Evolutionary conservation across 2,888 invertebrate genomes (phyloP).

Genomic region (Drosophila anomalata): DNA sequence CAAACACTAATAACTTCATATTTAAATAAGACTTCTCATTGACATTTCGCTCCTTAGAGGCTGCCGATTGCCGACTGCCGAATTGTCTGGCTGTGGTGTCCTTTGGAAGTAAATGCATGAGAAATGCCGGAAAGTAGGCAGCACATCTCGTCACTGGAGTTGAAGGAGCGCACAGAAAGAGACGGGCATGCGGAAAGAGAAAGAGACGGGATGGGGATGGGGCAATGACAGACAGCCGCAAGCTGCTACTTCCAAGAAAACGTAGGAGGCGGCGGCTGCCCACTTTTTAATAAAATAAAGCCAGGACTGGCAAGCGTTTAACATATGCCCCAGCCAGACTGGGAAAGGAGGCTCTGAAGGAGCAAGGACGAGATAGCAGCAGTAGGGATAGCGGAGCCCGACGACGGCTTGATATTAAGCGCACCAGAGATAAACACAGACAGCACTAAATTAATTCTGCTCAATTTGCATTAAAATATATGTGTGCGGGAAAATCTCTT

Average conservation of each 20-base stretch:
- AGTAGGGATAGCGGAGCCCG: conserved; percentile 14
- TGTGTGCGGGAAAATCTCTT: conserved; percentile 31
- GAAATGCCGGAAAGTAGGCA: conserved; percentile 65
- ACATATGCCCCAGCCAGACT: conserved; percentile 62
- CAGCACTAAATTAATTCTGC: conserved; percentile 80
- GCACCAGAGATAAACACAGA: conserved; percentile 76
- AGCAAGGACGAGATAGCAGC: conserved; percentile 1
- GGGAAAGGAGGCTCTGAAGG: conserved; percentile 3
- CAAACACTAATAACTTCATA: neutral
- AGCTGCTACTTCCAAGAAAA: conserved; percentile 39
- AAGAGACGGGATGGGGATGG: conserved; percentile 19
- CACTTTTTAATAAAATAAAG: conserved; percentile 54
- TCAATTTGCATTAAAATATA: conserved; percentile 79
- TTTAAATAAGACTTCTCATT: neutral
- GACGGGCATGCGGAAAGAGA: neutral
- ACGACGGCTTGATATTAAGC: conserved; percentile 65
- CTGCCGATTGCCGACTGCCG: conserved; percentile 13
- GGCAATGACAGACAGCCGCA: conserved; percentile 48
- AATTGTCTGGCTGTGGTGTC: conserved; percentile 26
- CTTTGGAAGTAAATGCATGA: conserved; percentile 43
- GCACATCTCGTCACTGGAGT: conserved; percentile 34
- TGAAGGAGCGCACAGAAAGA: neutral
- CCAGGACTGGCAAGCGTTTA: conserved; percentile 71
- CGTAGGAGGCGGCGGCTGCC: conserved; percentile 31
- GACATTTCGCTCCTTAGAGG: neutral